Conservation (phyloP, 2,888 invertebrate genomes). For the Hirudinaria manillensis region DNA sequence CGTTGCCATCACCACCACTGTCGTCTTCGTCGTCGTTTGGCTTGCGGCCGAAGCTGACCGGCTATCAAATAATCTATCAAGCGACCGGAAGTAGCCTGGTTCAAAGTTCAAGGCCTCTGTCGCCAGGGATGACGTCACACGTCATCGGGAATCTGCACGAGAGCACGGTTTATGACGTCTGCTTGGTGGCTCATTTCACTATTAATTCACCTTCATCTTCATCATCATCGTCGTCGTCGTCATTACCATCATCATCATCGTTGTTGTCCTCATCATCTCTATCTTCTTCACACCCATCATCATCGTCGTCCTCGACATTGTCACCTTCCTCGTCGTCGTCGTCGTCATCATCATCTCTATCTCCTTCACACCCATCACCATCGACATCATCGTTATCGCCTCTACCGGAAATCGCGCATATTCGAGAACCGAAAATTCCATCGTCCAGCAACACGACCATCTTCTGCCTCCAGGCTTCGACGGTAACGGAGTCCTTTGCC, state of each 20-base stretch:
- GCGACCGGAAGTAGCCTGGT: conserved; percentile 37
- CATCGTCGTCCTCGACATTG: neutral
- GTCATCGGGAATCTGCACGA: conserved; percentile 40
- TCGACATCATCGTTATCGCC: no score
- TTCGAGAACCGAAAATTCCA: neutral
- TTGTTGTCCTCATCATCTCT: neutral
- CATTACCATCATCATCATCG: neutral
- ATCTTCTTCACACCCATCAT: neutral
- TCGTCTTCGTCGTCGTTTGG: neutral
- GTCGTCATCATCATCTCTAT: neutral
- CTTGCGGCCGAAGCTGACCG: neutral
- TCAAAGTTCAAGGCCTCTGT: conserved; percentile 26
- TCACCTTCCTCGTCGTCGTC: neutral
- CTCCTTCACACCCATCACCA: no score
- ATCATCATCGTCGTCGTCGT: neutral
- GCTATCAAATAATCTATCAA: conserved; percentile 35
- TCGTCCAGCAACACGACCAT: neutral
- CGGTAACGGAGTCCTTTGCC: conserved; percentile 38
- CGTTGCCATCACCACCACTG: neutral
- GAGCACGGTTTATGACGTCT: conserved; percentile 39
- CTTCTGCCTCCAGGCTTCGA: conserved; percentile 38
- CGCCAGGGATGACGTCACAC: conserved; percentile 22
- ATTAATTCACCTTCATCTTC: neutral
- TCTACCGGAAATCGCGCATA: neutral
- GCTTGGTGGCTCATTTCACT: conserved; percentile 37